Conservation (phyloP, 2,797 vertebrate genomes). For the Tragopan temminckii region DNA sequence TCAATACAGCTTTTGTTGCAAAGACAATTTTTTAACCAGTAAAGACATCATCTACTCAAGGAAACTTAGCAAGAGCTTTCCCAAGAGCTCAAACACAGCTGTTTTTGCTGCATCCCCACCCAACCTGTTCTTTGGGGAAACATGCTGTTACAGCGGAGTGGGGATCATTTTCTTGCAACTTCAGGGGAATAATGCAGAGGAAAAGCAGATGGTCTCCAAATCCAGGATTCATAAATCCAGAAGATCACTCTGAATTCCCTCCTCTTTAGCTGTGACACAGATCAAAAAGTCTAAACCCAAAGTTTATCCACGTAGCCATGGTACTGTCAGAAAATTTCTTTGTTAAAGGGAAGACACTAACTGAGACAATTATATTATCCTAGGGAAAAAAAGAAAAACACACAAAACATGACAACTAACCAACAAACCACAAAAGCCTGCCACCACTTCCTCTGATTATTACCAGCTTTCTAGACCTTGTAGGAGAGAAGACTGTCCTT, state of each 20-base stretch:
- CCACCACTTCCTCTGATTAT: neutral
- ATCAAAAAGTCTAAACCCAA: neutral
- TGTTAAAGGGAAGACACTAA: neutral
- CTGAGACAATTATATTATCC: neutral
- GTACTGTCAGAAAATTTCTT: neutral
- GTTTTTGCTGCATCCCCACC: neutral
- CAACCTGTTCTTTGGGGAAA: neutral
- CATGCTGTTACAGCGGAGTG: neutral
- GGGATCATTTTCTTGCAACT: neutral
- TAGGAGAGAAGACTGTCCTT: neutral
- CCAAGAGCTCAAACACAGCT: constrained; percentile 4
- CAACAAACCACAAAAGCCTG: neutral
- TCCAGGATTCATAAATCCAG: neutral
- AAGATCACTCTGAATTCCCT: neutral
- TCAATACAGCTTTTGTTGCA: neutral
- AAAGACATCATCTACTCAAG: neutral
- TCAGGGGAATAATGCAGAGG: neutral
- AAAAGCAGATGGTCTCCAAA: constrained; percentile 3
- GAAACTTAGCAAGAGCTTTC: constrained; percentile 22
- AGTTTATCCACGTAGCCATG: neutral
- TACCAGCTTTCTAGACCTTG: neutral
- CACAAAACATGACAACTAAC: neutral
- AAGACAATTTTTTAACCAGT: neutral
- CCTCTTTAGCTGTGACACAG: neutral
- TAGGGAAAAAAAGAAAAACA: neutral